These are phyloP conservation scores for Lutjanus erythropterus DNA, from an alignment of 2,113 vertebrate species.

Conservation along the genomic window DNA sequence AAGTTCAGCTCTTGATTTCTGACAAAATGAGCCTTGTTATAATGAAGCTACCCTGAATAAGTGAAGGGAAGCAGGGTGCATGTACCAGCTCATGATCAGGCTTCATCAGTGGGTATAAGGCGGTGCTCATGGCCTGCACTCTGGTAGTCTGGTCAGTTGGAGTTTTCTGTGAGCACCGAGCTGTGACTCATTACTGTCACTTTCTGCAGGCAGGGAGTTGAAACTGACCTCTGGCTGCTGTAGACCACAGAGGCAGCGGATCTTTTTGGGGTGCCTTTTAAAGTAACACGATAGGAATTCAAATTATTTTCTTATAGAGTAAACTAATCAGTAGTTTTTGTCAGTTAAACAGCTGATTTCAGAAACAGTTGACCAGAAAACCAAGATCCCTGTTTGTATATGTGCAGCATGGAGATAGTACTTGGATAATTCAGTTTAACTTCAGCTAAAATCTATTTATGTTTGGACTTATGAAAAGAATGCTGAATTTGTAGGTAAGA, in stretches of 20 bases:
- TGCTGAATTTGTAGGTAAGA: neutral
- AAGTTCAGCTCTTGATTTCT: neutral
- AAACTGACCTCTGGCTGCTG: constrained; percentile 11
- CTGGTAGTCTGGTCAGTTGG: constrained; percentile 20
- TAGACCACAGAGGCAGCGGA: neutral
- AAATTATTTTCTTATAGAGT: neutral
- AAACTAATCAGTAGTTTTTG: neutral
- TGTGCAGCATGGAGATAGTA: neutral
- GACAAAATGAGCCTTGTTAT: neutral
- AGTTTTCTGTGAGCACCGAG: constrained; percentile 49
- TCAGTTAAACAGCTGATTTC: constrained; percentile 1
- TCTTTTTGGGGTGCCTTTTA: constrained; percentile 5
- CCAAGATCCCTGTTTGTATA: neutral
- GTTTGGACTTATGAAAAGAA: neutral
- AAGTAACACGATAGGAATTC: neutral
- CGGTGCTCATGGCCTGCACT: constrained; percentile 31
- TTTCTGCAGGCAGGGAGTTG: constrained; percentile 42
- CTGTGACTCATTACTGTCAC: constrained; percentile 70
- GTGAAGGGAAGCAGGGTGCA: constrained; percentile 24
- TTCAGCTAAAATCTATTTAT: neutral
- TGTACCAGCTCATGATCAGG: constrained; percentile 41
- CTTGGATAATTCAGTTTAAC: neutral
- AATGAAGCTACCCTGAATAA: constrained; percentile 25
- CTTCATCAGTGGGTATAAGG: constrained; percentile 59
- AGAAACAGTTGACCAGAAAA: neutral